Base-by-base conservation (phyloP, 2,797 vertebrate genomes). In the Dipus sagitta region DNA sequence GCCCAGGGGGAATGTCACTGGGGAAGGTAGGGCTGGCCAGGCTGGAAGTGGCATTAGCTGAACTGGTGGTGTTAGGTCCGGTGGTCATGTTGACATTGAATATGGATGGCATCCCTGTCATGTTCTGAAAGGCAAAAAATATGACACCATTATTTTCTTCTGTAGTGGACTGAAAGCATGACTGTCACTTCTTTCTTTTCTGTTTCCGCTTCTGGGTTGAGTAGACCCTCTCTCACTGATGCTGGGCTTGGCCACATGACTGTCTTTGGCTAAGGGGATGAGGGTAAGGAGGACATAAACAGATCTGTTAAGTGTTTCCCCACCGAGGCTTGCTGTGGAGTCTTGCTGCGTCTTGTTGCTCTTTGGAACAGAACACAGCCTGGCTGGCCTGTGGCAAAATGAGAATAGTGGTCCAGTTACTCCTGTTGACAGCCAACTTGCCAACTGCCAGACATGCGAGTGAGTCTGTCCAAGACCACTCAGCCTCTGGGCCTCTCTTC, bases 81-180 rank as follows among this genome's bases (percentile, higher is more conserved):
- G 28, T 14, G 52, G 65, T 17, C 0, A n/a, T 20, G n/a, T 32
- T 91, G 84, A 38, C 20, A 68, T 3, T 13, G 24, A 82, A 32
- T 4, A 52, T 13, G 17, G 28, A 2, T n/a, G 94, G 24, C 62
- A n/a, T 1, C 4, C 6, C 3, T 3, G 9, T 70, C 6, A 24
- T 54, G 28, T 64, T 88, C 94, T 94, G 84, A 93, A 96, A 96
- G 70, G 58, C 80, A 93, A 94, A 95, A 17, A 34, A 32, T 88
- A 30, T 0, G n/a, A 83, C 67, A 14, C 10, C 34, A 81, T 83
- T 12, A 74, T 17, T 62, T 32, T 83, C 88, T 14, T 58, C 20
- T 78, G 75, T 52, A 62, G 32, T 54, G 42, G 67, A 28, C 6
- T 67, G 20, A 12, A 24, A 67, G 32, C 81, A 82, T 15, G 47